A percentile compares a stretch with the other conserved stretches of the same genome.
Evolutionary conservation across 2,888 invertebrate genomes (phyloP).

Genomic region (Cerastis rubricosa): DNA sequence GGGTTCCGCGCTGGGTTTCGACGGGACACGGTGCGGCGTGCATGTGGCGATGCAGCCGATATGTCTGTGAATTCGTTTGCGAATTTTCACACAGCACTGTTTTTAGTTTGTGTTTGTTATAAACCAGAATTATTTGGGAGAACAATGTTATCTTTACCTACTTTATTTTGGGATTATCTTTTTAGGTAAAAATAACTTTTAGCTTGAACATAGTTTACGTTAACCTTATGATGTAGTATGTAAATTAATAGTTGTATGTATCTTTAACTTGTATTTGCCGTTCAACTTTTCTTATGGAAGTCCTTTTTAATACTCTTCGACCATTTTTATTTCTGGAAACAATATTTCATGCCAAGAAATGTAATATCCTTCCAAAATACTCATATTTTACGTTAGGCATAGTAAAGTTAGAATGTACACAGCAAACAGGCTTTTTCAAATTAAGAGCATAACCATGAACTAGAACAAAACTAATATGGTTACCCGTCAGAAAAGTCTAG

Average conservation of each 20-base stretch:
- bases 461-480: conserved; percentile 28
- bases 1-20: conserved; percentile 69
- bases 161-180: not conserved
- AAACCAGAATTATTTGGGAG: conserved; percentile 27
- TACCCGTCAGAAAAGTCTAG: conserved; percentile 33
- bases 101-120: conserved; percentile 26
- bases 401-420: conserved; percentile 25
- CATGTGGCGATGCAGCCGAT: conserved; percentile 67
- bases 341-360: conserved; percentile 46
- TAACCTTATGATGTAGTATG: not conserved
- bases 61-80: conserved; percentile 74
- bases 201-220: not conserved
- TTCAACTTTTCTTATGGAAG: not conserved
- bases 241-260: fast-evolving
- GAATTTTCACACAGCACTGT: conserved; percentile 69
- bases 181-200: not conserved
- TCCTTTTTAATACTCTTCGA: not conserved
- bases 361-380: conserved; percentile 27
- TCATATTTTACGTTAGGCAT: conserved; percentile 26
- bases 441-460: conserved; percentile 11
- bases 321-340: conserved; percentile 16
- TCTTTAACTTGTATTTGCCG: not conserved
- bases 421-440: conserved; percentile 14
- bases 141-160: conserved; percentile 14
- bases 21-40: conserved; percentile 52